Evolutionary conservation across 2,113 vertebrate species (phyloP), one percentile per base, ranked within the genome.

Genomic region (Trogon melanurus): DNA sequence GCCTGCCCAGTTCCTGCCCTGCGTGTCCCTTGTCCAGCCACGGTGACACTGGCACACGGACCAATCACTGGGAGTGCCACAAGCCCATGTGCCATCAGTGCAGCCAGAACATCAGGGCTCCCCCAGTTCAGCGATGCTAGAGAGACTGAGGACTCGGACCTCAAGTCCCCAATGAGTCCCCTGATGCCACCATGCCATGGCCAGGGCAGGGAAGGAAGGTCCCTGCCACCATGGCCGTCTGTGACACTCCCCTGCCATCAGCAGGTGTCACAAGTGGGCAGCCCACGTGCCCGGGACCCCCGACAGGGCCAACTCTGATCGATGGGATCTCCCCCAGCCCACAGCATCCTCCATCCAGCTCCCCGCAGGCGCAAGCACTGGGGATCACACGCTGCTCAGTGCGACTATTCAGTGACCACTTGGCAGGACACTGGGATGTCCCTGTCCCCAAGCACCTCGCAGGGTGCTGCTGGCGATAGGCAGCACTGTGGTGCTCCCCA

Each of bases 51-150:
- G 0, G 23, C 29, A 12, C 26, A 7, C 71, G 22, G 58, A 51
- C 67, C 0, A 0, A 26, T 5, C 62, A 27, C 30, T 0, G 0
- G 26, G 22, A 1, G 5, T 11, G 20, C 75, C 7, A 2, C 1
- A 19, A 78, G 56, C 41, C 57, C 75, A 3, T 0, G 0, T 3
- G 8, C 30, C 58, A 9, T 22, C 4, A 9, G 29, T 9, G 38
- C 57, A 29, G 29, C 36, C 66, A 4, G n/a, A 2, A 0, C 4
- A 0, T 1, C 0, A 2, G 16, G 32, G 3, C 44, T 82, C 45
- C 15, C 71, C 57, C 62, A 16, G 18, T 10, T 64, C 64, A 26
- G 0, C 4, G 9, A 34, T 9, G 27, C 41, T 12, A 4, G 60
- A 38, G 32, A 72, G 22, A 29, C 48, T 1, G 20, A 20, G 61